Conservation (phyloP, 2,888 invertebrate genomes). For the Pegoplata infirma region DNA sequence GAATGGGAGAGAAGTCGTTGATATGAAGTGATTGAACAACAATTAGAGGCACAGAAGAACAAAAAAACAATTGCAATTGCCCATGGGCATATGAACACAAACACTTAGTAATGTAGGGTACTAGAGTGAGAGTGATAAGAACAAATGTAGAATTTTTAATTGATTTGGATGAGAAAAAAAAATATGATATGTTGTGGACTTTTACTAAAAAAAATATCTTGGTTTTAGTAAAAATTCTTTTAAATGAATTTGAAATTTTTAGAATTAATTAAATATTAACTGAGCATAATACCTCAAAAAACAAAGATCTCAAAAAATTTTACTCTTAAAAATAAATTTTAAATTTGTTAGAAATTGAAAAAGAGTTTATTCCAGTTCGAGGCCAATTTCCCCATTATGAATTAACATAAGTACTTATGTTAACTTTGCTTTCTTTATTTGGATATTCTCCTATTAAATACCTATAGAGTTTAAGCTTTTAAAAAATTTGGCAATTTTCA, state of each 20-base stretch:
- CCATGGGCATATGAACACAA: conserved; percentile 17
- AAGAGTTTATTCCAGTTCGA: no score
- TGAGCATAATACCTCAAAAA: background rate
- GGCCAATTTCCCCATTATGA: no score
- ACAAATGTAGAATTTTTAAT: background rate
- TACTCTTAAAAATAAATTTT: no score
- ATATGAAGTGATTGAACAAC: conserved; percentile 3
- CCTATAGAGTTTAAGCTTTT: no score
- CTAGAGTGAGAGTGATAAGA: conserved; percentile 16
- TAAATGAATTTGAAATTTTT: background rate
- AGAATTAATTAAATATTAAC: background rate
- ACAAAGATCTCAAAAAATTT: no score
- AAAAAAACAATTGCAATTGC: conserved; percentile 30
- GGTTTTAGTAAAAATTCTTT: background rate
- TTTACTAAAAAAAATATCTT: background rate
- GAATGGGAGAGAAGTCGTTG: background rate
- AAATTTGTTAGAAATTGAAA: no score
- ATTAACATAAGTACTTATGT: no score
- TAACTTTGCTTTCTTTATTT: no score
- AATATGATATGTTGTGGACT: background rate
- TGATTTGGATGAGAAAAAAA: background rate
- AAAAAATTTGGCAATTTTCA: no score
- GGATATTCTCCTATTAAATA: no score
- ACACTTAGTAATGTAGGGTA: conserved; percentile 13
- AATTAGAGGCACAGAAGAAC: conserved; percentile 1